A percentile compares a stretch with the other conserved stretches of the same genome.
phyloP scores from a whole-genome alignment of 2,888 invertebrate species.

The Drosophila suboccidentalis region DNA sequence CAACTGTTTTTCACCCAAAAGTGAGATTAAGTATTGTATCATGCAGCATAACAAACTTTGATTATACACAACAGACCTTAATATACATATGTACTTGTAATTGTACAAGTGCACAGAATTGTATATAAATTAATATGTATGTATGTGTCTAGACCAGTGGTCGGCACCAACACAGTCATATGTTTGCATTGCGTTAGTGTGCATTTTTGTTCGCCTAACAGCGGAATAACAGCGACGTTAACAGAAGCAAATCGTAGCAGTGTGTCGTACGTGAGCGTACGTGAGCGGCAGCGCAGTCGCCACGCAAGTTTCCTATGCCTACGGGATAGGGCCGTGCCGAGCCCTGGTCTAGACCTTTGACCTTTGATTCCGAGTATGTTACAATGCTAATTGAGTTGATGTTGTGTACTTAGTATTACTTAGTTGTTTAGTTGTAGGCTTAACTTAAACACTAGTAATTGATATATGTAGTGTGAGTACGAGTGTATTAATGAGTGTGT shows the following conservation, averaged over 20 bases:
- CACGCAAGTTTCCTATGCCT: too few species aligned
- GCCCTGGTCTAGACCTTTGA: too few species aligned
- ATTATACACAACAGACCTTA: slow-evolving; percentile 65
- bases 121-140: slow-evolving; percentile 24
- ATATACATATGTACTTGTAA: not conserved
- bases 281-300: too few species aligned
- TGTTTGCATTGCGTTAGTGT: too few species aligned
- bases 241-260: too few species aligned
- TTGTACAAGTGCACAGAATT: slow-evolving; percentile 1
- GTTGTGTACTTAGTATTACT: slow-evolving; percentile 37
- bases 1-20: slow-evolving; percentile 8
- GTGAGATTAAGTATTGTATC: slow-evolving; percentile 64
- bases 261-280: too few species aligned
- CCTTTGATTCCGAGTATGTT: slow-evolving; percentile 58
- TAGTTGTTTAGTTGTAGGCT: slow-evolving; percentile 42
- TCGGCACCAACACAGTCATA: too few species aligned
- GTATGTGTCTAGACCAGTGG: slow-evolving; percentile 34
- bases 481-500: slow-evolving; percentile 15
- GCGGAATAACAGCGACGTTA: too few species aligned
- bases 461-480: slow-evolving; percentile 67
- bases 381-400: slow-evolving; percentile 72
- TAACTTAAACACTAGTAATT: slow-evolving; percentile 75
- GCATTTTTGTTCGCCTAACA: too few species aligned
- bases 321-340: too few species aligned
- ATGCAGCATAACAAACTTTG: slow-evolving; percentile 73